Percentiles rank a stretch among this genome's conserved stretches.
phyloP scores from a whole-genome alignment of 1,140 invertebrate species.

The Drosophila melanogaster region DNA sequence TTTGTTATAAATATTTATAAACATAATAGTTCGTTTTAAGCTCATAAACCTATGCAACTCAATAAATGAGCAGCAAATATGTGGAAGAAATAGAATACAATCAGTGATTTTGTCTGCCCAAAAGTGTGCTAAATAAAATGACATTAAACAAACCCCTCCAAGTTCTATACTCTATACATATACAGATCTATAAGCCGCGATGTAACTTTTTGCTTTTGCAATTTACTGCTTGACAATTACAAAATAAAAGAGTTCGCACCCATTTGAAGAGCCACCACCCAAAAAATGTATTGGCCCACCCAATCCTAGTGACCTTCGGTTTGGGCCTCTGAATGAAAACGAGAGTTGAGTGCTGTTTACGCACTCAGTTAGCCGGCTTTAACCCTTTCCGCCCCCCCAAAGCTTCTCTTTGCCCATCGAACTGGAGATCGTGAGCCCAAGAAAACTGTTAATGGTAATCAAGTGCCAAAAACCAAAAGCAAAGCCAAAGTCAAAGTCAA shows the following conservation, averaged over 20 bases:
- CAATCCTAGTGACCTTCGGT: constrained; percentile 25
- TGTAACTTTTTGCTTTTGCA: constrained; percentile 3
- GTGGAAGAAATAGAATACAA: neutral
- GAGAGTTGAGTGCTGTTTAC: constrained; percentile 46
- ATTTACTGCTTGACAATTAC: constrained; percentile 19
- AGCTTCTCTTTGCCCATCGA: neutral
- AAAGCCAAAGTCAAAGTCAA: constrained; percentile 54
- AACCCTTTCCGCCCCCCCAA: neutral
- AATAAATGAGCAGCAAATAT: no score
- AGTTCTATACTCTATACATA: neutral
- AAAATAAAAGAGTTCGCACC: constrained; percentile 38
- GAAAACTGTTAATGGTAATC: constrained; percentile 37
- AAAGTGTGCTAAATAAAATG: constrained; percentile 16
- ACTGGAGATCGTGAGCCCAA: constrained; percentile 30
- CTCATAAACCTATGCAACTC: no score
- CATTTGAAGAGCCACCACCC: constrained; percentile 21
- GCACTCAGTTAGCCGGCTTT: constrained; percentile 38
- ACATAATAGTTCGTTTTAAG: no score
- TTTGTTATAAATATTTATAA: no score
- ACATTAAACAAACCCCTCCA: neutral
- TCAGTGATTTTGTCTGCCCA: neutral
- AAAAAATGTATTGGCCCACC: constrained; percentile 3
- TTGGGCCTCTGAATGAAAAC: constrained; percentile 34
- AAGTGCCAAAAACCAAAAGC: constrained; percentile 50
- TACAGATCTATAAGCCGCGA: neutral